These are phyloP conservation scores for Schizaphis graminum DNA, from an alignment of 2,888 invertebrate genomes.

Conservation along the genomic window DNA sequence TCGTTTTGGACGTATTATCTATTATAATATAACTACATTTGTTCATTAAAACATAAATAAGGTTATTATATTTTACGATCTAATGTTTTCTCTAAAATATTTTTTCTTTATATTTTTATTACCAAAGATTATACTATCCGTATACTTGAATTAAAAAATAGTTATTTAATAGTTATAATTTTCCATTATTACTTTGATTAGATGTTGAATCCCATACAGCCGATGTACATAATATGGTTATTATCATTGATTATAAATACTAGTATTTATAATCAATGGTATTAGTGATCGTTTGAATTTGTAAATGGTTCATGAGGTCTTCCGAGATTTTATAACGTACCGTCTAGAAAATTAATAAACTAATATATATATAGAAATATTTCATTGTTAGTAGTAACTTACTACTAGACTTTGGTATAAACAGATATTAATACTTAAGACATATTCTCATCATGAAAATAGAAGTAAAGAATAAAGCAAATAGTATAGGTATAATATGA, in stretches of 20 bases:
- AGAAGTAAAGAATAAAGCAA: not conserved
- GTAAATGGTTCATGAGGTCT: not conserved
- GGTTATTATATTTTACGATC: constrained; percentile 48
- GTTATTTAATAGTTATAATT: constrained; percentile 27
- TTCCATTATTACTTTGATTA: not conserved
- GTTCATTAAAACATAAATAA: constrained; percentile 24
- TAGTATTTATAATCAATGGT: too few species aligned
- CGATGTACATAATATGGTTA: not conserved
- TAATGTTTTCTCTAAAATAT: constrained; percentile 43
- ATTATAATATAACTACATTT: not conserved
- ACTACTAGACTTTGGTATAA: not conserved
- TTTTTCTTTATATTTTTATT: constrained; percentile 34
- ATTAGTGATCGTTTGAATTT: constrained; percentile 27
- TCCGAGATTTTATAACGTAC: not conserved
- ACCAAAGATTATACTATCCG: constrained; percentile 39
- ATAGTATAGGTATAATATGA: not conserved
- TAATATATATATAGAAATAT: not conserved
- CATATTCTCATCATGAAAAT: not conserved
- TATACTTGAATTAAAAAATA: not conserved
- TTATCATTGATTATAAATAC: not conserved
- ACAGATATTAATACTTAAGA: not conserved
- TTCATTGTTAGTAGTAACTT: not conserved
- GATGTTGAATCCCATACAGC: not conserved
- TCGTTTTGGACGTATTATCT: constrained; percentile 25
- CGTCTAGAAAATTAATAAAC: not conserved